Evolutionary conservation across 2,797 vertebrate genomes (phyloP).

Genomic region (Meriones psammophilus): DNA sequence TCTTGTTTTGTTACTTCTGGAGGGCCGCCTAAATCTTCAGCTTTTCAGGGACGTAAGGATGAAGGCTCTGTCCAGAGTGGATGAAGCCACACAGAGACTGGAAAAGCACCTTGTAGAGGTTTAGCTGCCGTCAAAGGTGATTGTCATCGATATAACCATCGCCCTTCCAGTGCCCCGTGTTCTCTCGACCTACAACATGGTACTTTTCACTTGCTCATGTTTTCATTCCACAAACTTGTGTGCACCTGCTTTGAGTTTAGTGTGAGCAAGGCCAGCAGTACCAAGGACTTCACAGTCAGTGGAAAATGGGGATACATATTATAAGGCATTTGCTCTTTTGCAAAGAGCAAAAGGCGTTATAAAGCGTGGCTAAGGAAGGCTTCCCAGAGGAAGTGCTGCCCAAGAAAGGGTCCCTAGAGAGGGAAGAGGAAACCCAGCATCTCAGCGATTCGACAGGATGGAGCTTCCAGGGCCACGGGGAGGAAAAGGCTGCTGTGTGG

Average conservation of each 20-base stretch:
- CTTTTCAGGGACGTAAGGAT: slow-evolving; percentile 1
- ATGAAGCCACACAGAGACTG: slow-evolving; percentile 3
- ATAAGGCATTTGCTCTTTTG: slow-evolving; percentile 39
- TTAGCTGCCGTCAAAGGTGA: slow-evolving; percentile 7
- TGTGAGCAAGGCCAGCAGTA: not conserved
- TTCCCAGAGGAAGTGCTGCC: not conserved
- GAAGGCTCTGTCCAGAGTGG: not conserved
- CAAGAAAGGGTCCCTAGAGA: not conserved
- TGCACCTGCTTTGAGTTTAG: not conserved
- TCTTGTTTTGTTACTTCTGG: not conserved
- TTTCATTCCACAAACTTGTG: slow-evolving; percentile 1
- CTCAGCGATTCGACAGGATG: not conserved
- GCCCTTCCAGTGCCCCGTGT: not conserved
- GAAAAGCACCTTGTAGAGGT: not conserved
- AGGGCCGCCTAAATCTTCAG: slow-evolving; percentile 9
- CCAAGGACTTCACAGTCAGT: slow-evolving; percentile 6
- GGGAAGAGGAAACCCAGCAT: not conserved
- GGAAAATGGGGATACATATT: not conserved
- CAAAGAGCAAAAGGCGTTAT: not conserved
- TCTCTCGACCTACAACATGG: not conserved
- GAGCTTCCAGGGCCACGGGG: not conserved
- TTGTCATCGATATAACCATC: not conserved
- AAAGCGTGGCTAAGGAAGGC: not conserved
- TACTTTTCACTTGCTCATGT: not conserved
- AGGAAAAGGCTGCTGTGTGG: not conserved